Conservation (phyloP, 2,113 vertebrate species). For the Gallinago undulata region DNA sequence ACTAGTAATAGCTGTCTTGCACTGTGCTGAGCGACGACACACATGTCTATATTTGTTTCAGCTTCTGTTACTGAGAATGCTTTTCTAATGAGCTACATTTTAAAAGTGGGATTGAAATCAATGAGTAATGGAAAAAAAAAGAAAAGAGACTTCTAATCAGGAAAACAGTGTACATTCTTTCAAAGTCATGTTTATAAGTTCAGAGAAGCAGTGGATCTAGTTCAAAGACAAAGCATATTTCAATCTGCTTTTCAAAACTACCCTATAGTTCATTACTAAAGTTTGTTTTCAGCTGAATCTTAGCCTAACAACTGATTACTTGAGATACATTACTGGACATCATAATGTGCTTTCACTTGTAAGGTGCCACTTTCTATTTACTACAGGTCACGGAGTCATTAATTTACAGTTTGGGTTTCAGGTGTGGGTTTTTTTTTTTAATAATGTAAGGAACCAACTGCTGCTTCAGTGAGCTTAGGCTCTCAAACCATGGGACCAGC, state of each 20-base stretch:
- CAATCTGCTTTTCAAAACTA: slow-evolving; percentile 25
- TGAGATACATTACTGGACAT: not conserved
- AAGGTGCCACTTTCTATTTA: not conserved
- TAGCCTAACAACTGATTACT: not conserved
- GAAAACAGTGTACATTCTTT: slow-evolving; percentile 64
- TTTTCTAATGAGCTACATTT: slow-evolving; percentile 53
- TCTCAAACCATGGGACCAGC: not conserved
- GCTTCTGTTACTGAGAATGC: slow-evolving; percentile 17
- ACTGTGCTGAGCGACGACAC: not conserved
- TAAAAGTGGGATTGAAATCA: slow-evolving; percentile 32
- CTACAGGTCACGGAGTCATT: not conserved
- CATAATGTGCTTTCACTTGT: not conserved
- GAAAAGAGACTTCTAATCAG: slow-evolving; percentile 18
- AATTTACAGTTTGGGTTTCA: not conserved
- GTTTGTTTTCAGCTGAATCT: not conserved
- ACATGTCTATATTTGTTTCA: not conserved
- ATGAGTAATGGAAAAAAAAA: slow-evolving; percentile 34
- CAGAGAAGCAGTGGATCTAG: slow-evolving; percentile 29
- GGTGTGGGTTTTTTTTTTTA: not conserved
- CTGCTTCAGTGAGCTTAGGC: not conserved
- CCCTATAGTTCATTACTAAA: not conserved
- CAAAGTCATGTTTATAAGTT: slow-evolving; percentile 62
- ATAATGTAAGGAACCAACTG: not conserved
- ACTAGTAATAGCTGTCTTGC: not conserved
- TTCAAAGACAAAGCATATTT: slow-evolving; percentile 49